These are phyloP conservation scores for Trachelus troglodyta DNA, from an alignment of 2,888 invertebrate genomes.

Conservation along the genomic window DNA sequence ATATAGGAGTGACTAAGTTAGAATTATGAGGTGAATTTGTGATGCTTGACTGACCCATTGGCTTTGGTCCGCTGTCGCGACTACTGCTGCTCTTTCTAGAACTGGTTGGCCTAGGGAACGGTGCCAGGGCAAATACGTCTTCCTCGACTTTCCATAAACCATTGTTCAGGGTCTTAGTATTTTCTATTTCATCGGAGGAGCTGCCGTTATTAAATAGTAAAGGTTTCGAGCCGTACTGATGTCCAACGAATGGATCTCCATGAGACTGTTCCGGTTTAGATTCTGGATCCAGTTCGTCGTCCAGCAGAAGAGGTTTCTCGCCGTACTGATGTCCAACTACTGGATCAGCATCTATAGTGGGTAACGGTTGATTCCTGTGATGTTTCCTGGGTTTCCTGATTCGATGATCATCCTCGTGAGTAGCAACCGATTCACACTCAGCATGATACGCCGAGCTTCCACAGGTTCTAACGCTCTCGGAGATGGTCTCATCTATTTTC, in stretches of 20 bases:
- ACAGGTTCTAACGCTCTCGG: conserved; percentile 75
- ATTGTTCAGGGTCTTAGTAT: conserved; percentile 32
- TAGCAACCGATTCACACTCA: conserved; percentile 78
- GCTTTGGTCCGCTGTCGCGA: conserved; percentile 33
- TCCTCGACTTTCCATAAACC: conserved; percentile 55
- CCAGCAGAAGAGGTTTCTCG: conserved; percentile 78
- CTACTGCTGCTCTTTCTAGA: conserved; percentile 45
- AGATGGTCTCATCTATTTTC: conserved; percentile 69
- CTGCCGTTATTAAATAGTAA: conserved; percentile 71
- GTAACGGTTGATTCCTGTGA: conserved; percentile 65
- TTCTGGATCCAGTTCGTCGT: conserved; percentile 81
- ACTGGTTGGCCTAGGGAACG: conserved; percentile 68
- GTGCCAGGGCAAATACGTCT: conserved; percentile 79
- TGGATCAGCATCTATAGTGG: conserved; percentile 48
- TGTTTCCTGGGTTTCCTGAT: conserved; percentile 66
- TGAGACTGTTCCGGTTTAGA: conserved; percentile 61
- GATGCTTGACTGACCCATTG: conserved; percentile 22
- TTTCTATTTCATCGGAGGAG: conserved; percentile 47
- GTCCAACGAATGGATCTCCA: conserved; percentile 74
- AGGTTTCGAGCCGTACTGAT: conserved; percentile 79
- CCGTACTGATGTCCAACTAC: conserved; percentile 82
- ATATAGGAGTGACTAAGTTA: conserved; percentile 36
- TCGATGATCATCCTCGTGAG: conserved; percentile 72
- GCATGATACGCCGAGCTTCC: conserved; percentile 79
- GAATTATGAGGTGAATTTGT: conserved; percentile 40